Conservation (phyloP, 2,113 vertebrate genomes). For the Bombycilla garrulus region DNA sequence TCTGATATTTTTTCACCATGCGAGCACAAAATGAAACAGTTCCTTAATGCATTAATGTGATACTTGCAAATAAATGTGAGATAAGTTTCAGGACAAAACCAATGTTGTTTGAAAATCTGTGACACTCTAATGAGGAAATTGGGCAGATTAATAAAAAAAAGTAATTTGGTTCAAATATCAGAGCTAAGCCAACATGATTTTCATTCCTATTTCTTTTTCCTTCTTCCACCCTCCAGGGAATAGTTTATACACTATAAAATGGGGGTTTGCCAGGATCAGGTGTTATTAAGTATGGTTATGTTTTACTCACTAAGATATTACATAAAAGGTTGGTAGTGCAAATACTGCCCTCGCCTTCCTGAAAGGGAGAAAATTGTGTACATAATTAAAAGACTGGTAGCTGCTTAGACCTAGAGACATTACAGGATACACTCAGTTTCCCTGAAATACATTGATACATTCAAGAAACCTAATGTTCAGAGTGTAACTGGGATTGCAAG, state of each 20-base stretch:
- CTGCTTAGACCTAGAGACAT: not conserved
- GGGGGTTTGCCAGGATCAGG: not conserved
- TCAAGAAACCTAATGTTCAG: not conserved
- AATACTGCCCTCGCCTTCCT: not conserved
- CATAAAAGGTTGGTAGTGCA: not conserved
- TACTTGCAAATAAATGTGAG: not conserved
- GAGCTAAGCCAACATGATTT: not conserved
- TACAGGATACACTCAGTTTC: not conserved
- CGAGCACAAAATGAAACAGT: not conserved
- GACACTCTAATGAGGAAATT: not conserved
- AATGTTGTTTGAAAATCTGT: not conserved
- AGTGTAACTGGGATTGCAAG: not conserved
- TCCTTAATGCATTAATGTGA: not conserved
- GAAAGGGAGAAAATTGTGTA: not conserved
- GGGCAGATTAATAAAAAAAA: not conserved
- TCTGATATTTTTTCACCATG: not conserved
- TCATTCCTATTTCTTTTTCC: not conserved
- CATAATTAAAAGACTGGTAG: not conserved
- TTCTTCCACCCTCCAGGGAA: not conserved
- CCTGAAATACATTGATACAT: not conserved
- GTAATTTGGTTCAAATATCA: not conserved
- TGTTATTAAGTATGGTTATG: not conserved
- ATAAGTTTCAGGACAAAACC: not conserved
- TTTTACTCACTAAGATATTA: not conserved
- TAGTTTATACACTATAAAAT: not conserved